These are phyloP conservation scores for Drosophila parthenogenetica DNA, from an alignment of 2,888 invertebrate species.

Conservation along the genomic window DNA sequence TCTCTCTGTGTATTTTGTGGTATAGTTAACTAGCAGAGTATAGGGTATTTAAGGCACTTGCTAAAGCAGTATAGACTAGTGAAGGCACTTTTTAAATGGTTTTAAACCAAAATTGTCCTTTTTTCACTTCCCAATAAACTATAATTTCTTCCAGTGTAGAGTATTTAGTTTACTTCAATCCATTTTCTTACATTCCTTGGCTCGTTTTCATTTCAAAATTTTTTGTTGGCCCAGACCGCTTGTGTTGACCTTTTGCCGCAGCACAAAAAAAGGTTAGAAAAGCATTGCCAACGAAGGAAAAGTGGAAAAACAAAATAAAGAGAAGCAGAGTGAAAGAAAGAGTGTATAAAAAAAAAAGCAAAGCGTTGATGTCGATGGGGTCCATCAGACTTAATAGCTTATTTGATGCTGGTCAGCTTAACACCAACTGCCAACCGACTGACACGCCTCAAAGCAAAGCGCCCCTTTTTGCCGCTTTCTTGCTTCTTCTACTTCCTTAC, in stretches of 20 bases:
- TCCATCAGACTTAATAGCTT: conserved; percentile 56
- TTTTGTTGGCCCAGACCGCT: conserved; percentile 19
- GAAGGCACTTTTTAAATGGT: too few relatives aligned
- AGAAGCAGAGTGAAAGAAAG: neutral
- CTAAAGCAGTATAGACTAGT: too few relatives aligned
- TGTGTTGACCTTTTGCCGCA: conserved; percentile 45
- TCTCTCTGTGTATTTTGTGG: too few relatives aligned
- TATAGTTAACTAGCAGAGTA: too few relatives aligned
- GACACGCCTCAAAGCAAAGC: conserved; percentile 11
- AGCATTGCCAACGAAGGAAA: conserved; percentile 14
- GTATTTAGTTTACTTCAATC: neutral
- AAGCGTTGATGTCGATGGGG: conserved; percentile 28
- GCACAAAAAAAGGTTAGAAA: conserved; percentile 13
- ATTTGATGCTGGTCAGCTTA: conserved; percentile 55
- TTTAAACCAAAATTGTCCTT: too few relatives aligned
- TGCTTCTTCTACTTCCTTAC: neutral
- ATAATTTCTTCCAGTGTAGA: neutral
- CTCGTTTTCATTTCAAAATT: conserved; percentile 32
- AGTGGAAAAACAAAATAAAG: conserved; percentile 8
- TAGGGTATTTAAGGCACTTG: neutral
- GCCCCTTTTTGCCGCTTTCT: conserved; percentile 11
- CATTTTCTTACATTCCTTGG: neutral
- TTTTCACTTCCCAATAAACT: too few relatives aligned
- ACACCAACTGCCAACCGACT: conserved; percentile 23
- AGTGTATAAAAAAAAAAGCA: conserved; percentile 9